Evolutionary conservation across 2,888 invertebrate species (phyloP), one percentile per base, ranked within the genome.

Genomic region (Pyrrhosoma nymphula): DNA sequence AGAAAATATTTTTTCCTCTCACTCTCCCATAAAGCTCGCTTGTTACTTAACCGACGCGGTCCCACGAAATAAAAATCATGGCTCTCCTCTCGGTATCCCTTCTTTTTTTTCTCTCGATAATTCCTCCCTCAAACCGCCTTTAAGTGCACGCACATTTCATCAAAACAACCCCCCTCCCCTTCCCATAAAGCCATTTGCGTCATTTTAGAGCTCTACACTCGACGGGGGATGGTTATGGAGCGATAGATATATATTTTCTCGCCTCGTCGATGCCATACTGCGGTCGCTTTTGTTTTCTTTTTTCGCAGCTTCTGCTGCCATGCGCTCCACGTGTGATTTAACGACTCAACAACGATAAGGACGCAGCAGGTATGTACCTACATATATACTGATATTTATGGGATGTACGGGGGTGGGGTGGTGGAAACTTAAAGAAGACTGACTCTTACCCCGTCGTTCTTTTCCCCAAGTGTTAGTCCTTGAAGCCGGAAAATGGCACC

Each of bases 201-300:
- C 82, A 35, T 82, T 82, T 82, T 14, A 60, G 30, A 14, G 30
- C 82, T 18, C 14, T 35, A 14, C 16, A 26, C 82, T 20, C 82
- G 23, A 35, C 75, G 35, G 16, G 35, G 30, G 82, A 82, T 82
- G 82, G 82, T 82, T 82, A 82, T 82, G 30, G 82, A 82, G 82
- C 82, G 82, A 47, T 47, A 47, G 47, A 30, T 82, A 82, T 82
- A 82, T 82, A 82, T 82, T 82, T 82, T 82, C 82, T 82, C 82
- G 82, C 82, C 82, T 82, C 82, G 82, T 82, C 82, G 82, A 82
- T 82, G n/a, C 82, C 82, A 35, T 82, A 82, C n/a, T 35, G 82
- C 35, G 30, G 35, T 16, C 82, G 3, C 35, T 82, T 69, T 69
- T 14, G 82, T 82, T 35, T 35, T 82, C 14, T 35, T 82, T 35